These are phyloP conservation scores for Eleutherodactylus coqui DNA, from an alignment of 2,797 vertebrate species.

Conservation along the genomic window DNA sequence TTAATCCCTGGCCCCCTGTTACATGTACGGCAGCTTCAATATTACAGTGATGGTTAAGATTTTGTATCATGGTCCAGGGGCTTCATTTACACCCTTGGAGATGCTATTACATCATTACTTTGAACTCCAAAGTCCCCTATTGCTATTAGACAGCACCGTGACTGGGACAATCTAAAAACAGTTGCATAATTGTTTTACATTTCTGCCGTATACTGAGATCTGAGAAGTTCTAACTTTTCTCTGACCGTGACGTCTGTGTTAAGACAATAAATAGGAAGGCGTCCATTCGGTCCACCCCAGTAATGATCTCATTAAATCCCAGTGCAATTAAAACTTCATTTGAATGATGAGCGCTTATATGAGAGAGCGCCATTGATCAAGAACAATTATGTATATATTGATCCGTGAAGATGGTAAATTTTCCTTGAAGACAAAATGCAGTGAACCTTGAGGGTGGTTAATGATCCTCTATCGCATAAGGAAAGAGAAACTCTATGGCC, in stretches of 20 bases:
- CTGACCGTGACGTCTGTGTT: background rate
- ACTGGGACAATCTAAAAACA: too few relatives aligned
- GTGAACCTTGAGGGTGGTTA: constrained; percentile 12
- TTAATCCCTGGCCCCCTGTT: too few relatives aligned
- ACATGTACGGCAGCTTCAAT: too few relatives aligned
- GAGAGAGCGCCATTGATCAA: background rate
- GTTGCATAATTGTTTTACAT: background rate
- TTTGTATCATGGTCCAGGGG: too few relatives aligned
- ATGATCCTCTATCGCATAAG: constrained; percentile 3
- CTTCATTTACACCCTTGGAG: too few relatives aligned
- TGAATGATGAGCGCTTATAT: background rate
- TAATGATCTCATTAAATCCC: constrained; percentile 13
- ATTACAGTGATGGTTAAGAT: too few relatives aligned
- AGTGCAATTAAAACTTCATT: background rate
- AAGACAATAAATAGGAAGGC: constrained; percentile 4
- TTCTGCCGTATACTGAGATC: background rate
- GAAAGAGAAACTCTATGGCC: background rate
- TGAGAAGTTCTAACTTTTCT: background rate
- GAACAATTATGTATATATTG: constrained; percentile 20
- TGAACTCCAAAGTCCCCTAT: background rate
- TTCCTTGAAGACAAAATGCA: constrained; percentile 1
- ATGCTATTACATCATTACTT: background rate
- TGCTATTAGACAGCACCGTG: too few relatives aligned
- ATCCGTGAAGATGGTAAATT: constrained; percentile 22
- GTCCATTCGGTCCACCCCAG: background rate